Evolutionary conservation across 2,888 invertebrate species (phyloP), one percentile per base, ranked within the genome.

Genomic region (Brachypalpus laphriformis): DNA sequence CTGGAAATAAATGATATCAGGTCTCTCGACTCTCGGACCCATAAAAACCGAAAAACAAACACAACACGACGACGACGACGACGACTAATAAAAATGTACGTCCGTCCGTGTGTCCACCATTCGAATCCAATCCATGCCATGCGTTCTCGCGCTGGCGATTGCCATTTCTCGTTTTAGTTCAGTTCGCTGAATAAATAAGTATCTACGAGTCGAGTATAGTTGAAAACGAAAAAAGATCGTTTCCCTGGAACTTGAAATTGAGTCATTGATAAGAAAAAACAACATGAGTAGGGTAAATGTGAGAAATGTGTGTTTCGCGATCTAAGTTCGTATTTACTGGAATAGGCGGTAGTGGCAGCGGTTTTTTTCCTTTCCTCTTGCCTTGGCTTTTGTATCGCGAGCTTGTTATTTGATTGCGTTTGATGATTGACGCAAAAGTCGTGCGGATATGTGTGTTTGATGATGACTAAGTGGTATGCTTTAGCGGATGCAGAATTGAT

Each of bases 1-100:
- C 54, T 70, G 77, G 31, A 77, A 77, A 77, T 70, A 70, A 77
- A 70, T 70, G 77, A 68, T 77, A 77, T 61, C 77, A 61, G 45
- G 42, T 51, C 47, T 25, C 28, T 25, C 5, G 47, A 25, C 51
- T 42, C 51, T 16, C 42, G n/a, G 14, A 14, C 22, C 61, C 49
- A 63, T 54, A 74, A 63, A 63, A 75, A 45, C n/a, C 28, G 28
- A 11, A 65, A 65, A 65, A 75, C 56, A 70, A 57, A 70, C 45
- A 70, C 20, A n/a, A 45, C 25, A 25, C n/a, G n/a, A n/a, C n/a
- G n/a, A n/a, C n/a, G 25, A 25, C 25, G 25, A 25, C 25, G 25
- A 4, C 68, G 54, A 40, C 49, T 22, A 37, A 72, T 49, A 70
- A 31, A 45, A 25, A 25, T 25, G 42, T 16, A 37, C 18, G 49